These are phyloP conservation scores for Salpingus planirostris DNA, from an alignment of 2,888 invertebrate species.

Conservation along the genomic window DNA sequence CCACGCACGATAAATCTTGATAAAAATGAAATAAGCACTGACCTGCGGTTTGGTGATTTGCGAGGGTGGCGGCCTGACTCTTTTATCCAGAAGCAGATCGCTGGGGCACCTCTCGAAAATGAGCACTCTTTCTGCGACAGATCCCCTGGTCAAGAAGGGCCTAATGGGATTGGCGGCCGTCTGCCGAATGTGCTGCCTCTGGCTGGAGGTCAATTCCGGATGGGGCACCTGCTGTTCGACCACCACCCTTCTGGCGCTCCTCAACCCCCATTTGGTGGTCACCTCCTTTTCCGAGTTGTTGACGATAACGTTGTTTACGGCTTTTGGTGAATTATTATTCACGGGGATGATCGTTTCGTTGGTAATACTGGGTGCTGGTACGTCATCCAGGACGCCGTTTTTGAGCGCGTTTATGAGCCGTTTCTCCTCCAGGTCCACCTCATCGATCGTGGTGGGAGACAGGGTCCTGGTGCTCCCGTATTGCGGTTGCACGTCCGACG, in stretches of 20 bases:
- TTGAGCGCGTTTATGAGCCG: slow-evolving; percentile 68
- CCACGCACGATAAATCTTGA: too few relatives aligned
- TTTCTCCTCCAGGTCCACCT: slow-evolving; percentile 72
- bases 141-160: slow-evolving; percentile 80
- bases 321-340: background rate
- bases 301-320: background rate
- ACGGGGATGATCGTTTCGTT: background rate
- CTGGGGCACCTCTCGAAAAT: slow-evolving; percentile 88
- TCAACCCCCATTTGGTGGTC: slow-evolving; percentile 35
- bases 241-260: slow-evolving; percentile 37
- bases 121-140: slow-evolving; percentile 82
- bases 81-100: slow-evolving; percentile 62
- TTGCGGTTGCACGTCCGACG: slow-evolving; percentile 17
- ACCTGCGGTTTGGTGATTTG: slow-evolving; percentile 37
- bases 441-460: slow-evolving; percentile 25
- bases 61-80: slow-evolving; percentile 50
- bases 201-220: slow-evolving; percentile 55
- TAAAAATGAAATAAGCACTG: slow-evolving; percentile 14
- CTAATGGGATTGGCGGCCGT: slow-evolving; percentile 59
- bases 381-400: slow-evolving; percentile 56
- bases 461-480: slow-evolving; percentile 1
- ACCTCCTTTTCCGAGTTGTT: slow-evolving; percentile 17
- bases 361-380: slow-evolving; percentile 32
- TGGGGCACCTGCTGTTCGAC: slow-evolving; percentile 51
- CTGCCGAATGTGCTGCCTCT: slow-evolving; percentile 47